These are phyloP conservation scores for Chydorus sphaericus DNA, from an alignment of 2,888 invertebrate genomes.

Conservation along the genomic window DNA sequence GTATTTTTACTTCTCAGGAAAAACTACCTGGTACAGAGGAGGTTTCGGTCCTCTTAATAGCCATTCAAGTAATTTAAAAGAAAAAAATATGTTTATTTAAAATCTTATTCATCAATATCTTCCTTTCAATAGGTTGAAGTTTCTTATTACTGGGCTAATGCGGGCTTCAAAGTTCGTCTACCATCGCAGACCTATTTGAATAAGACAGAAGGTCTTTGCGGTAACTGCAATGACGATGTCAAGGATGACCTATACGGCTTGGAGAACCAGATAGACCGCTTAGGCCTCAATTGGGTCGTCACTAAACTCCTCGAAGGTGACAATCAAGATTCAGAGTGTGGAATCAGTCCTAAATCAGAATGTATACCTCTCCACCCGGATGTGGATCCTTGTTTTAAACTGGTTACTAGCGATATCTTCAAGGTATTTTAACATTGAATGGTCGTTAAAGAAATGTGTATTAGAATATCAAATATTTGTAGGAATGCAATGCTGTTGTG, in stretches of 20 bases:
- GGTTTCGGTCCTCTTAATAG: slow-evolving; percentile 43
- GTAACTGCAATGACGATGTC: slow-evolving; percentile 32
- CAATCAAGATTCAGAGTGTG: slow-evolving; percentile 26
- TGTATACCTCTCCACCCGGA: slow-evolving; percentile 41
- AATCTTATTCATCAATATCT: background rate
- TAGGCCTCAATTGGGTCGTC: slow-evolving; percentile 40
- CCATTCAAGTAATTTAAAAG: slow-evolving; percentile 35
- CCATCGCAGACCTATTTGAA: slow-evolving; percentile 58
- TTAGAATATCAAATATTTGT: slow-evolving; percentile 18
- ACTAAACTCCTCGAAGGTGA: slow-evolving; percentile 18
- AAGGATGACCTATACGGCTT: slow-evolving; percentile 26
- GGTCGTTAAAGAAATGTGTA: slow-evolving; percentile 3
- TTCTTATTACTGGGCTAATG: slow-evolving; percentile 30
- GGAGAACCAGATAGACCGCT: slow-evolving; percentile 29
- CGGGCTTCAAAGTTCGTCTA: slow-evolving; percentile 39
- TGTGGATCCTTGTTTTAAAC: slow-evolving; percentile 47
- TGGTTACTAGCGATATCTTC: slow-evolving; percentile 41
- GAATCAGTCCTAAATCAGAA: slow-evolving; percentile 25
- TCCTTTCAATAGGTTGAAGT: slow-evolving; percentile 40
- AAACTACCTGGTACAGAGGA: slow-evolving; percentile 45
- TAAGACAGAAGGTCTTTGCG: slow-evolving; percentile 64
- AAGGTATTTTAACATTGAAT: slow-evolving; percentile 28
- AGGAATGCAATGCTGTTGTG: slow-evolving; percentile 53
- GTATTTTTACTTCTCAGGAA: too few relatives aligned
- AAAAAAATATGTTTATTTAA: background rate